These are phyloP conservation scores for Pyrrhura leucotis DNA, from an alignment of 2,797 vertebrate genomes.

Conservation along the genomic window DNA sequence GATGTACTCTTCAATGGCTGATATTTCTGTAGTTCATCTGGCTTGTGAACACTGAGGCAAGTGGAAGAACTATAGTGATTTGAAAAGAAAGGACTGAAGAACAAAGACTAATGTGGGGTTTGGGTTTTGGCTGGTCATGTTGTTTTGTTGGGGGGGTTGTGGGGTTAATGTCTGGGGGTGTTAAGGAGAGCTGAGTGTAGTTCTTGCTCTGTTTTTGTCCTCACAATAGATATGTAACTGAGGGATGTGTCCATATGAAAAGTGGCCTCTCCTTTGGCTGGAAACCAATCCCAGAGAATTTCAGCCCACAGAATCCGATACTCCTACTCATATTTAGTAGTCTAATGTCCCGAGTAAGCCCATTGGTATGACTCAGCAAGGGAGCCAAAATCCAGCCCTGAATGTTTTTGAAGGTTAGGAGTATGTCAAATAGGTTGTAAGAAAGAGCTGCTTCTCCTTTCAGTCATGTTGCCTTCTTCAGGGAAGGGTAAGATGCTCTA, in stretches of 20 bases:
- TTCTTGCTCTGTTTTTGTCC: background rate
- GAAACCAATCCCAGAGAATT: slow-evolving; percentile 27
- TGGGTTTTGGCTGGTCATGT: background rate
- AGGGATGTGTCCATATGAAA: background rate
- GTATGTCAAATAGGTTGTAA: background rate
- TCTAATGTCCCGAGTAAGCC: background rate
- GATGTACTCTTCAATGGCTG: background rate
- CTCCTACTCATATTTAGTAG: slow-evolving; percentile 53
- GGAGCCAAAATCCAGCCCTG: slow-evolving; percentile 33
- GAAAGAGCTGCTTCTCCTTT: background rate
- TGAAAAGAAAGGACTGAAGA: background rate
- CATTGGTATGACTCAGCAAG: slow-evolving; percentile 26
- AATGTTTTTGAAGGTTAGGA: slow-evolving; percentile 55
- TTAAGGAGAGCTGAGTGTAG: background rate
- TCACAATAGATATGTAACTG: background rate
- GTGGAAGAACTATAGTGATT: background rate
- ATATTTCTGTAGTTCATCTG: background rate
- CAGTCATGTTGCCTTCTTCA: background rate
- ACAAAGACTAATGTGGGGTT: background rate
- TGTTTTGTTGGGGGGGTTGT: rapidly evolving
- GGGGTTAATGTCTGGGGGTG: background rate
- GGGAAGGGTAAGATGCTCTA: background rate
- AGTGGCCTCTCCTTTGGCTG: slow-evolving; percentile 24
- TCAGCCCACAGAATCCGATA: slow-evolving; percentile 54
- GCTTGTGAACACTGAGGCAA: background rate